Base-by-base conservation (phyloP, 2,888 invertebrate genomes). In the Spicauda simplicius region DNA sequence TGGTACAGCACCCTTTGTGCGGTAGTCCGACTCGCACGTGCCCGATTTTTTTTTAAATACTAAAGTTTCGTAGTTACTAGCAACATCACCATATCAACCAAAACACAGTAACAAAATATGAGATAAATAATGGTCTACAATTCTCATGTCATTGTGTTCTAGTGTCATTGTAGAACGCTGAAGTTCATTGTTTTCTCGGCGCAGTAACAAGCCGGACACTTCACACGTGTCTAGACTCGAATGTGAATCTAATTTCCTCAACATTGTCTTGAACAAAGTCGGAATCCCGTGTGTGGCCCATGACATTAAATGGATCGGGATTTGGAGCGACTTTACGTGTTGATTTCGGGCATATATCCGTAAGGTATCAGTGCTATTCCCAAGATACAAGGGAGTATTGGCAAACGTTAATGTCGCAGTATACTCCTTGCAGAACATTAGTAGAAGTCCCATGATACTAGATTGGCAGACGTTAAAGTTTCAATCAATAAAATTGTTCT, bases 201-300 rank as follows among this genome's bases (percentile, higher is more conserved):
- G 52, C 53, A 65, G 65, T 73, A 77, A 76, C 79, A 77, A 80
- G 79, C 74, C 73, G 80, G 80, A 81, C 81, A 81, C 81, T 75
- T 74, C 65, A 78, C 84, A 86, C 89, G 89, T 89, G 90, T 83
- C 74, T 56, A 71, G 87, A 87, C 87, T 89, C 73, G 85, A 73
- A 82, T 77, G 74, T 73, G 78, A 85, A 88, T 87, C 85, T 88
- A 87, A 90, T 89, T 89, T 87, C 86, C 86, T 80, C 50, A 30
- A 30, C 59, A 33, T 33, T 60, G 59, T 50, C 48, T 58, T 30
- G 12, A 60, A 48, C 30, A 10, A 16, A 2, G 3, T n/a, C 18
- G 12, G 1, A 33, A 16, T n/a, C 16, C 59, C 59, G 50, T 11
- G 59, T 11, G 59, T 25, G 12, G 14, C 25, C 12, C 25, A 25